Percentiles rank a stretch among this genome's conserved stretches.
These are phyloP conservation scores for Hirundichthys speculiger DNA, from an alignment of 2,113 vertebrate species.

Conservation along the genomic window DNA sequence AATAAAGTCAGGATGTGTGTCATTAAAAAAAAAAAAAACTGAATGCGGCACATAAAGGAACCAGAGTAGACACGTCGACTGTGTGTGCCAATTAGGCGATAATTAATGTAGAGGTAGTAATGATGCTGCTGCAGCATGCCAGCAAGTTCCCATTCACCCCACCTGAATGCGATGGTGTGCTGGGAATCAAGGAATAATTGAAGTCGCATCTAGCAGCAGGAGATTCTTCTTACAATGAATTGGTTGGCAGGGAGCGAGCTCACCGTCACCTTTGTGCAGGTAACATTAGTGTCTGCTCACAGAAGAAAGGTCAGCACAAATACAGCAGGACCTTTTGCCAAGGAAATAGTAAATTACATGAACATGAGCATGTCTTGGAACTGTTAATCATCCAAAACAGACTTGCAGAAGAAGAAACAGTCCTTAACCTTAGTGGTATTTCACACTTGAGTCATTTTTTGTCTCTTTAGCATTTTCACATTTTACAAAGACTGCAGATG, in stretches of 20 bases:
- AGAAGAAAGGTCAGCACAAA: constrained; percentile 75
- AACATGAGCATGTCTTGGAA: too few relatives aligned
- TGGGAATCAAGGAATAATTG: constrained; percentile 86
- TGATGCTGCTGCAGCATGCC: constrained; percentile 81
- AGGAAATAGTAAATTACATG: constrained; percentile 32
- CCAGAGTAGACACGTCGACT: constrained; percentile 36
- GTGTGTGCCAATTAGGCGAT: constrained; percentile 87
- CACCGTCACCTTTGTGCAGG: constrained; percentile 73
- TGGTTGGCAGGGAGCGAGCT: constrained; percentile 90
- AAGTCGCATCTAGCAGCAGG: constrained; percentile 62
- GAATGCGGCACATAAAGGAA: constrained; percentile 63
- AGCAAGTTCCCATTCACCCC: constrained; percentile 83
- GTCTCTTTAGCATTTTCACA: not conserved
- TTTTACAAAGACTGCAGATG: not conserved
- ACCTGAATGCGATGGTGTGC: constrained; percentile 79
- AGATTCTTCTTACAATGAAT: constrained; percentile 90
- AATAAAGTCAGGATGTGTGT: constrained; percentile 67
- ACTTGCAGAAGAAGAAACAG: not conserved
- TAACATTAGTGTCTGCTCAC: constrained; percentile 39
- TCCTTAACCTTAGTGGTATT: not conserved
- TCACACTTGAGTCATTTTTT: too few relatives aligned
- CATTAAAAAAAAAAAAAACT: constrained; percentile 76
- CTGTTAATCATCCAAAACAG: too few relatives aligned
- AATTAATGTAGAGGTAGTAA: constrained; percentile 90
- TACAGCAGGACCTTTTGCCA: constrained; percentile 16